These are phyloP conservation scores for Athene cunicularia DNA, from an alignment of 2,113 vertebrate genomes.

Conservation along the genomic window DNA sequence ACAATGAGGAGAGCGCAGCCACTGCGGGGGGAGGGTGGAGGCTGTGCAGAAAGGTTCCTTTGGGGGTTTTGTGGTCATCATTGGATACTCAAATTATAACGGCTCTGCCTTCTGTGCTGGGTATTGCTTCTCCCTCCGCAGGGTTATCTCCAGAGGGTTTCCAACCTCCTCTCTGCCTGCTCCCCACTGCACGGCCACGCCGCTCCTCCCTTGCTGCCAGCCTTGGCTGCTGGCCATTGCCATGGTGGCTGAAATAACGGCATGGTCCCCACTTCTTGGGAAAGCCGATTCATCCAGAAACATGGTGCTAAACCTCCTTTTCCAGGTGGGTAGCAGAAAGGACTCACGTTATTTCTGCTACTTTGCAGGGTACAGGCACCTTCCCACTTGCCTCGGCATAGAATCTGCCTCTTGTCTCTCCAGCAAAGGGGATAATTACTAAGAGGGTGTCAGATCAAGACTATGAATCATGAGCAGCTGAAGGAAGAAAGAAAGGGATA, in stretches of 20 bases:
- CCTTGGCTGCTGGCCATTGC: not conserved
- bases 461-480: not conserved
- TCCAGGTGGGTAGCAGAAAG: not conserved
- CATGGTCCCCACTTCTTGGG: fast-evolving
- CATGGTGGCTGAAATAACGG: fast-evolving
- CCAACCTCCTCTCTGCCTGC: not conserved
- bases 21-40: not conserved
- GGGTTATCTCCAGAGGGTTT: not conserved
- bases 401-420: not conserved
- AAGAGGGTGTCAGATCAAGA: not conserved
- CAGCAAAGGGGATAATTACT: not conserved
- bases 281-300: not conserved
- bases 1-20: not conserved
- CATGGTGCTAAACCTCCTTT: not conserved
- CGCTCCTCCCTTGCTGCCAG: not conserved
- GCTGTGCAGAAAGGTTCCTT: not conserved
- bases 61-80: not conserved
- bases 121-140: not conserved
- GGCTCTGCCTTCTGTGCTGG: not conserved
- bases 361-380: not conserved
- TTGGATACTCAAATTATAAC: not conserved
- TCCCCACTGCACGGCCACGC: fast-evolving
- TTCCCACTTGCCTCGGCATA: fast-evolving
- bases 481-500: not conserved
- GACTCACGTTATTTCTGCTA: not conserved